Conservation (phyloP, 2,797 vertebrate species). For the Sebastes wilsoni region DNA sequence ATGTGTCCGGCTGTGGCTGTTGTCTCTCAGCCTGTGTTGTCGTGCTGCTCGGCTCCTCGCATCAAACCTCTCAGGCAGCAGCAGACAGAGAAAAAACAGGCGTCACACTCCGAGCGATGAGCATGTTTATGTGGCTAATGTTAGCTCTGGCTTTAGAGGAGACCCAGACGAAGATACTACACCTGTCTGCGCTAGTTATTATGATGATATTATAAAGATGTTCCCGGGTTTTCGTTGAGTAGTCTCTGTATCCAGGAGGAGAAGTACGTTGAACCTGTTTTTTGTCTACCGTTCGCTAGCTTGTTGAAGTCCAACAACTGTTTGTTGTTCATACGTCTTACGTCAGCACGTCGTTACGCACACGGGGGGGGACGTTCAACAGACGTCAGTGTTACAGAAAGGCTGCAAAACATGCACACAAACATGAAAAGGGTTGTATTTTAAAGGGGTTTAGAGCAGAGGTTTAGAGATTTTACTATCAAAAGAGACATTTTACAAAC, state of each 20-base stretch:
- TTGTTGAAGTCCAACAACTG: conserved; percentile 81
- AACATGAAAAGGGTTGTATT: neutral
- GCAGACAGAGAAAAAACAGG: conserved; percentile 77
- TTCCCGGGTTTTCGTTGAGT: neutral
- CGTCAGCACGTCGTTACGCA: conserved; percentile 74
- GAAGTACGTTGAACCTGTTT: conserved; percentile 54
- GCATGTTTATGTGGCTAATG: conserved; percentile 72
- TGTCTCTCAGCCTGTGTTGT: conserved; percentile 53
- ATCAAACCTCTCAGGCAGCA: conserved; percentile 18
- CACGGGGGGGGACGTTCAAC: conserved; percentile 48
- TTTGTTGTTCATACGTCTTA: conserved; percentile 83
- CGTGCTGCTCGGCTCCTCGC: conserved; percentile 46
- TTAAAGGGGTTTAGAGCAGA: neutral
- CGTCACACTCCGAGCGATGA: conserved; percentile 77
- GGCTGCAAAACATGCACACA: conserved; percentile 9
- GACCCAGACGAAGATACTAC: neutral
- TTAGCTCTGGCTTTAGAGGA: neutral
- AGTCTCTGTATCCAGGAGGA: neutral
- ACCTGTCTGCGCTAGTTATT: neutral
- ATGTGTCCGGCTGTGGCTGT: conserved; percentile 32
- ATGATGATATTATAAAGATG: neutral
- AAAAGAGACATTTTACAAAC: too few species aligned
- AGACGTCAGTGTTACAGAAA: conserved; percentile 28
- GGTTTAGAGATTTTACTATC: too few species aligned
- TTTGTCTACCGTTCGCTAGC: conserved; percentile 68